A percentile compares a stretch with the other conserved stretches of the same genome.
phyloP scores from a whole-genome alignment of 2,113 vertebrate species.

The Gambusia holbrooki region DNA sequence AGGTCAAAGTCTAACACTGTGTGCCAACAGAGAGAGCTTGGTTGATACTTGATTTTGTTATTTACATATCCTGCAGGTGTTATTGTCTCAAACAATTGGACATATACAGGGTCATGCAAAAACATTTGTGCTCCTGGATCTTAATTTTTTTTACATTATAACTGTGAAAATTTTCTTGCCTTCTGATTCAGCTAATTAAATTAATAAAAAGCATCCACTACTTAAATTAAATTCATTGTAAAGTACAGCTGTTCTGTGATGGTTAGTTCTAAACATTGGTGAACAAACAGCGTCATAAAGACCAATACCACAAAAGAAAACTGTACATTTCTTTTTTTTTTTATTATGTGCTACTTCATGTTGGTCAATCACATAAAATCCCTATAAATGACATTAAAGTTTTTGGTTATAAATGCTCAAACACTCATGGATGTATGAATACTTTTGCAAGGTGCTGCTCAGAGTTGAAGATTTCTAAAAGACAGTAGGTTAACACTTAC shows the following conservation, averaged over 20 bases:
- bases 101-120: not conserved
- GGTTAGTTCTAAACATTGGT: not conserved
- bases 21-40: conserved; percentile 17
- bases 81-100: not conserved
- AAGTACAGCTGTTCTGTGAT: not conserved
- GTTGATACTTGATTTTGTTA: not conserved
- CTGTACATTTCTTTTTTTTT: too few relatives aligned
- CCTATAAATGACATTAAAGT: not conserved
- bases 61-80: not conserved
- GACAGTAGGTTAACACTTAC: not conserved
- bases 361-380: not conserved
- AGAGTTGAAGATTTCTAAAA: not conserved
- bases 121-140: not conserved
- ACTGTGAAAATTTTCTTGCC: too few relatives aligned
- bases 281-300: not conserved
- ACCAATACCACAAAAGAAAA: not conserved
- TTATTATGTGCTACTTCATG: not conserved
- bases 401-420: not conserved
- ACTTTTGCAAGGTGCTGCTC: not conserved
- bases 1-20: conserved; percentile 38
- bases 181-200: not conserved
- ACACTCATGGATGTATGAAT: not conserved
- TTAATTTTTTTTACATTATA: not conserved
- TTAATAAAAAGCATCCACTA: not conserved
- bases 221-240: not conserved